Evolutionary conservation across 2,888 invertebrate species (phyloP), one percentile per base, ranked within the genome.

Genomic region (Hermaeophaga mercurialis): DNA sequence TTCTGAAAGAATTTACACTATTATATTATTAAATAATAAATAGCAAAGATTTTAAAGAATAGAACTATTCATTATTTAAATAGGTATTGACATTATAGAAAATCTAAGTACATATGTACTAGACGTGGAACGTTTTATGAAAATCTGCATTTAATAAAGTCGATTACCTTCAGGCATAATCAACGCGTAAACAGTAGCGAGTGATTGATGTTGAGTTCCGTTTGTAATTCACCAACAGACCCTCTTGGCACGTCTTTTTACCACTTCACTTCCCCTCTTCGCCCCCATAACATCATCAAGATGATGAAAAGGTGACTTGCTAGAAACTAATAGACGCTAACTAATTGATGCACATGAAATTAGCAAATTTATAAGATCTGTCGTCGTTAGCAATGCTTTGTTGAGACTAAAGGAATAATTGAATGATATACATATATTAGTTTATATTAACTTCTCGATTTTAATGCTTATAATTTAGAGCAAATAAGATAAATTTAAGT

Each of bases 221-320:
- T 28, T 64, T 66, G 62, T 70, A 70, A 70, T 70, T 68, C 69
- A 64, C 62, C 60, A 59, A 58, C 59, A 61, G 63, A 65, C 66
- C 69, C 69, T 65, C 66, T 65, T 68, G 63, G 69, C 69, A 70
- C 69, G 70, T 69, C 61, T 66, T 66, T 56, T 45, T 45, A 34
- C 18, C 45, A 28, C 26, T 31, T 36, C 8, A 12, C 19, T 31
- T n/a, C 17, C 48, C 12, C 36, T 28, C 33, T 38, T 41, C n/a
- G 24, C 43, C 9, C 22, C 39, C 45, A 14, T 36, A 34, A 36
- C 34, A 34, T 56, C 45, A 45, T 56, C 50, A 45, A 34, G 46
- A 44, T 52, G 50, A 56, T 52, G 54, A 45, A 31, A 45, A 44
- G 34, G 28, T 58, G 58, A 58, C 58, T 58, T 54, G 58, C 58